A percentile compares a stretch with the other conserved stretches of the same genome.
Evolutionary conservation across 2,113 vertebrate genomes (phyloP).

Genomic region (Tragelaphus imberbis): DNA sequence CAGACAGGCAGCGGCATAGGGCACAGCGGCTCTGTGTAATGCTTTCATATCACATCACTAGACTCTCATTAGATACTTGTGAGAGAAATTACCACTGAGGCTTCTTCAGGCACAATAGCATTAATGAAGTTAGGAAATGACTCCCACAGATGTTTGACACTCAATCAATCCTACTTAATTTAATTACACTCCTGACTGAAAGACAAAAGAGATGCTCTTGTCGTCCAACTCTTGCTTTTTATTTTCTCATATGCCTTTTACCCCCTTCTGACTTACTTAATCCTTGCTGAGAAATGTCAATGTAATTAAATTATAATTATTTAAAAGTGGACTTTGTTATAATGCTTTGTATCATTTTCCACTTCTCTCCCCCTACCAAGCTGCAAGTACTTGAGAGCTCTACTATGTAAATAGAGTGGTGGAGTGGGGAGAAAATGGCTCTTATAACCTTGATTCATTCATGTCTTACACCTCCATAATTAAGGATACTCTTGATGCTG

Average conservation of each 20-base stretch:
- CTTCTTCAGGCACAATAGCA: conserved; percentile 69
- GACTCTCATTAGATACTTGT: conserved; percentile 63
- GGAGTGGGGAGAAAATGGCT: not conserved
- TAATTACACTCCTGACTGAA: conserved; percentile 73
- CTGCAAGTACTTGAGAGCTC: not conserved
- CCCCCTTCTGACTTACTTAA: conserved; percentile 59
- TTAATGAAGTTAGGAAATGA: conserved; percentile 76
- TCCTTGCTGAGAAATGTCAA: conserved; percentile 67
- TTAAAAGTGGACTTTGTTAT: conserved; percentile 63
- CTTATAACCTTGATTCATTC: conserved; percentile 19
- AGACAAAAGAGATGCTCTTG: conserved; percentile 67
- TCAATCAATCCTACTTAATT: conserved; percentile 76
- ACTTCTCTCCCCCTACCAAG: conserved; percentile 17
- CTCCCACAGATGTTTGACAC: conserved; percentile 74
- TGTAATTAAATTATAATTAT: conserved; percentile 72
- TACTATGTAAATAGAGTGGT: not conserved
- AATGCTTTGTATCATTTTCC: conserved; percentile 38
- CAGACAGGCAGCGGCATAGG: not conserved
- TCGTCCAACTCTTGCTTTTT: conserved; percentile 59
- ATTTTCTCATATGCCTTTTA: conserved; percentile 33
- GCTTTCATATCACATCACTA: conserved; percentile 62
- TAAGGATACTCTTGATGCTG: conserved; percentile 11
- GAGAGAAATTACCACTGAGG: conserved; percentile 67
- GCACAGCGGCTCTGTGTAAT: not conserved
- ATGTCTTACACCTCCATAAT: conserved; percentile 19